Conservation (phyloP, 92 coral and sea anemone species). For the Metridium senile region DNA sequence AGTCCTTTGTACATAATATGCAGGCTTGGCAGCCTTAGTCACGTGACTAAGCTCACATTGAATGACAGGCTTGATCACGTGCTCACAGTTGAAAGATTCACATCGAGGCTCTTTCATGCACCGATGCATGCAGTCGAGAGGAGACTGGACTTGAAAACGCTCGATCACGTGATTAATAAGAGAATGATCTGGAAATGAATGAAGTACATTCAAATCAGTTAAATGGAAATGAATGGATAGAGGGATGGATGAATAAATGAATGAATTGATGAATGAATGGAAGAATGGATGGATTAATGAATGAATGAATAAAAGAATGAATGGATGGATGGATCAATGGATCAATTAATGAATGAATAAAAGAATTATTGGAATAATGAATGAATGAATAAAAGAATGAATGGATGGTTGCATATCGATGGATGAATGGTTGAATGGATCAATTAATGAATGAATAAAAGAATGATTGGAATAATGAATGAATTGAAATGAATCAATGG, state of each 20-base stretch:
- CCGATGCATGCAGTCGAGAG: constrained; percentile 12
- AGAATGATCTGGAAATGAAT: constrained; percentile 3
- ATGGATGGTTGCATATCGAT: not conserved
- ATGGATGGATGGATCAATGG: not conserved
- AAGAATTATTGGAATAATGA: not conserved
- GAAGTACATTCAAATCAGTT: not conserved
- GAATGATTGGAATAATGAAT: too few species aligned
- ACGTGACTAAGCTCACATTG: constrained; percentile 21
- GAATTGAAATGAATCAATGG: too few species aligned
- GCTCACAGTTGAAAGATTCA: constrained; percentile 18
- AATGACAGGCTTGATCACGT: constrained; percentile 2
- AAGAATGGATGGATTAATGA: not conserved
- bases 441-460: not conserved
- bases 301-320: not conserved
- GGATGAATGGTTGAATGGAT: not conserved
- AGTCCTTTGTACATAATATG: constrained; percentile 17
- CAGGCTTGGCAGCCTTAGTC: constrained; percentile 25
- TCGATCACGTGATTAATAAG: constrained; percentile 13
- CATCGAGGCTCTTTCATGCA: constrained; percentile 19
- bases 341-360: not conserved
- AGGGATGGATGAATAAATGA: not conserved
- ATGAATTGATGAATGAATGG: not conserved
- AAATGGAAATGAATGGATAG: too few species aligned
- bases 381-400: not conserved
- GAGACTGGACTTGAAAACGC: not conserved